These are phyloP conservation scores for Pelecanus crispus DNA, from an alignment of 2,113 vertebrate species.

Conservation along the genomic window DNA sequence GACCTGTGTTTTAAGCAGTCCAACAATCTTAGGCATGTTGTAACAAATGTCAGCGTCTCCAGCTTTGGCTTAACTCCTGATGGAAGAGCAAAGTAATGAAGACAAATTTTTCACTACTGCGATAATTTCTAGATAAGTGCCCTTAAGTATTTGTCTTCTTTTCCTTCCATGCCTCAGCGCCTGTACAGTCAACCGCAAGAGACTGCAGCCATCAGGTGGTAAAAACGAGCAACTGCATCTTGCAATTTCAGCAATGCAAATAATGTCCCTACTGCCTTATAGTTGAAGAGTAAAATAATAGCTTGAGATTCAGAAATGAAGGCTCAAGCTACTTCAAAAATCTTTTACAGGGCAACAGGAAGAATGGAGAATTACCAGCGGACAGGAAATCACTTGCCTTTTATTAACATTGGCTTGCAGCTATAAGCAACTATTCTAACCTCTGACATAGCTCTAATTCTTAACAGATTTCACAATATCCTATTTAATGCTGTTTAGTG, in stretches of 20 bases:
- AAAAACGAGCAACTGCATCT: constrained; percentile 1
- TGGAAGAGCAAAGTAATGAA: neutral
- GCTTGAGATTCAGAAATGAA: neutral
- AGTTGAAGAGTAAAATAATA: neutral
- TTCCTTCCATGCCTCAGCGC: neutral
- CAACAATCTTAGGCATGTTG: neutral
- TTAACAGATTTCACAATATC: neutral
- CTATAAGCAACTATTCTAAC: neutral
- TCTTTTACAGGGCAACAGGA: neutral
- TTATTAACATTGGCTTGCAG: neutral
- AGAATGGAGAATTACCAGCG: neutral
- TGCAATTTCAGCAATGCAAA: neutral
- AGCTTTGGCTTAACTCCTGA: neutral
- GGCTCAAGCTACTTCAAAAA: neutral
- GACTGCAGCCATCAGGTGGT: constrained; percentile 64
- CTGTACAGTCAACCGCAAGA: neutral
- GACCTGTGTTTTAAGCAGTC: neutral
- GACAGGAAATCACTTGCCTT: neutral
- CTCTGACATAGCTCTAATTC: neutral
- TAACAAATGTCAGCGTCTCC: neutral
- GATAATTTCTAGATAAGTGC: neutral
- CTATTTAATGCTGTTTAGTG: neutral
- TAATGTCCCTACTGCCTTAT: too few species aligned
- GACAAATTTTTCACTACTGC: neutral
- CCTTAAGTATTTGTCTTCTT: neutral